Evolutionary conservation across 1,140 invertebrate species (phyloP).

Genomic region (Manduca sexta): DNA sequence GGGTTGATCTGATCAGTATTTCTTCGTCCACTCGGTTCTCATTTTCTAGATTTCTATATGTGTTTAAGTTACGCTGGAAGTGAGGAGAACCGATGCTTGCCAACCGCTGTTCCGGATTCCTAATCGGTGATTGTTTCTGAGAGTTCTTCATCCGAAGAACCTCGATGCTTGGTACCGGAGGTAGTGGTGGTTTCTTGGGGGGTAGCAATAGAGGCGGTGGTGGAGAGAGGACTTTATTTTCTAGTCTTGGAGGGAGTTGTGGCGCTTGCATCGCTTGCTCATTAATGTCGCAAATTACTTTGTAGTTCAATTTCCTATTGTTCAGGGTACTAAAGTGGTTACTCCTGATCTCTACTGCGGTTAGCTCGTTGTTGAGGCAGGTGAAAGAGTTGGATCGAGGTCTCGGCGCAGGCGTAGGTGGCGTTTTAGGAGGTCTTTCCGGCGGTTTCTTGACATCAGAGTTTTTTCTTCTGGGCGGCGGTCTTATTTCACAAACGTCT

Average conservation of each 20-base stretch:
- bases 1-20: conserved; percentile 46
- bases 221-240: conserved; percentile 66
- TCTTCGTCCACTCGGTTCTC: conserved; percentile 56
- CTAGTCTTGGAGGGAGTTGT: conserved; percentile 72
- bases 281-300: conserved; percentile 63
- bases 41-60: conserved; percentile 71
- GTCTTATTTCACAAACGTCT: conserved; percentile 67
- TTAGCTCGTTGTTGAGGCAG: conserved; percentile 58
- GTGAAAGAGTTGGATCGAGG: conserved; percentile 74
- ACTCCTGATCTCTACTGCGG: conserved; percentile 56
- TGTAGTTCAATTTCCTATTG: conserved; percentile 64
- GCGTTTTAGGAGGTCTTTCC: conserved; percentile 77
- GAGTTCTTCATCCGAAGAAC: conserved; percentile 67
- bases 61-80: conserved; percentile 72
- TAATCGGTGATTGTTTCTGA: conserved; percentile 56
- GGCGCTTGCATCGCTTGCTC: conserved; percentile 53
- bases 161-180: conserved; percentile 79
- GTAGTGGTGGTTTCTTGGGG: conserved; percentile 81
- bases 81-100: conserved; percentile 76
- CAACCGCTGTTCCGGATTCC: conserved; percentile 62
- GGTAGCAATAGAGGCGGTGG: conserved; percentile 76
- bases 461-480: conserved; percentile 74
- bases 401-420: conserved; percentile 68
- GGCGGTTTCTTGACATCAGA: conserved; percentile 67
- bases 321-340: conserved; percentile 68